A percentile compares a stretch with the other conserved stretches of the same genome.
Conservation (phyloP, 2,113 vertebrate species). For the Sapayoa aenigma region DNA sequence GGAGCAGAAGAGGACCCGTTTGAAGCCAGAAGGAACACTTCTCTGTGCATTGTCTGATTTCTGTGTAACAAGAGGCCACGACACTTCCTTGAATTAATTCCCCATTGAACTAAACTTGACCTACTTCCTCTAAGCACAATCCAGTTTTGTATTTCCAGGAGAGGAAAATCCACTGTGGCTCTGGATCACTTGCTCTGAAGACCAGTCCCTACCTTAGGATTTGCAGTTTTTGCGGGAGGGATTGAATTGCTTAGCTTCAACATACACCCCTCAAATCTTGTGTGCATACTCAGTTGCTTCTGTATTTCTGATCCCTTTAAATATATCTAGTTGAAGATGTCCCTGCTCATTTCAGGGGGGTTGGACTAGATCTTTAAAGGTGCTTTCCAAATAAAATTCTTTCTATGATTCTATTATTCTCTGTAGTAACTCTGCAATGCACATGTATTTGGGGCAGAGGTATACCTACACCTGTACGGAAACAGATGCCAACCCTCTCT, state of each 20-base stretch:
- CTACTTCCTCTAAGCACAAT: not conserved
- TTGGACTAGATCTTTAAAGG: not conserved
- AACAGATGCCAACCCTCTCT: not conserved
- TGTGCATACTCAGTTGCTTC: not conserved
- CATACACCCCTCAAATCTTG: not conserved
- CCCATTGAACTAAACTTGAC: not conserved
- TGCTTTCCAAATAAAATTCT: not conserved
- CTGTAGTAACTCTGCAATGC: not conserved
- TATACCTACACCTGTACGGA: not conserved
- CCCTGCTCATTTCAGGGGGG: not conserved
- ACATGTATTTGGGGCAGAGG: not conserved
- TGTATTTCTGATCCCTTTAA: not conserved
- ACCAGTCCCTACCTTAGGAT: not conserved
- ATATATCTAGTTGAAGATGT: not conserved
- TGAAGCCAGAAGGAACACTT: not conserved
- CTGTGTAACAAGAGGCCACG: accelerated
- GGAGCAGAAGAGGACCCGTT: not conserved
- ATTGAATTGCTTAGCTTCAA: not conserved
- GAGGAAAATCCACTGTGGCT: not conserved
- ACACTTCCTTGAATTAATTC: not conserved
- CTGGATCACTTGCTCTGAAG: not conserved
- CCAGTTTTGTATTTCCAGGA: not conserved
- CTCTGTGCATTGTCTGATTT: accelerated
- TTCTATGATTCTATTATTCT: not conserved
- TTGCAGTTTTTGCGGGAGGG: not conserved